Evolutionary conservation across 2,113 vertebrate genomes (phyloP), one percentile per base, ranked within the genome.

Genomic region (Cephalopholis sonnerati): DNA sequence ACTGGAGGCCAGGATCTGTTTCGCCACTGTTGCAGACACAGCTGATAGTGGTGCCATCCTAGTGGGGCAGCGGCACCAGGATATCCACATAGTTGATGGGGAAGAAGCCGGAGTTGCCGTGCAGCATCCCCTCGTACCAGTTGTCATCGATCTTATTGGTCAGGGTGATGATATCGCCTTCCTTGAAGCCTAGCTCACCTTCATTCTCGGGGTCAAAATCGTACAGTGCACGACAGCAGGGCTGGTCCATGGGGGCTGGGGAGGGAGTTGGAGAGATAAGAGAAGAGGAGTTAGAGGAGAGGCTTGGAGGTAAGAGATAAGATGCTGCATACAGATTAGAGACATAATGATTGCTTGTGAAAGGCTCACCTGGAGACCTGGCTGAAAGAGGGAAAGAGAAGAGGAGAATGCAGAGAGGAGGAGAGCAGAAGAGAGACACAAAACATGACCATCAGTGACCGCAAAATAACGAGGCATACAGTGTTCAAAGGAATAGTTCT

Each of bases 131-230:
- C 93, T 99, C 98, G 70, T 99, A 99, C 98, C 98, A 99, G 95
- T 99, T 99, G 75, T 99, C 98, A 80, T 99, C 98, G 77, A 99
- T 99, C 89, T 99, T 97, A 87, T 98, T 99, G 92, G 98, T 99
- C 84, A 99, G 96, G 63, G 97, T 99, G 94, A 99, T 99, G 92
- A 99, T 89, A 76, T 99, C 98, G 22, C 98, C 98, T 90, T 99
- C 98, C 90, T 99, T 99, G 95, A 99, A 99, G 82, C 98, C 98
- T 88, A 99, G 92, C 86, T 99, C 98, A 22, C 98, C 98, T 94
- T 99, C 98, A 27, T 99, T 99, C 95, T 99, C 98, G 0, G 98
- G 97, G 88, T 99, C 98, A 62, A 99, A 99, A 93, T 99, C 98
- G 57, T 99, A 99, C 59, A 99, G 96, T 16, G 98, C 96, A 67